Evolutionary conservation across 2,797 vertebrate genomes (phyloP), one percentile per base, ranked within the genome.

Genomic region (Rhinatrema bivittatum): DNA sequence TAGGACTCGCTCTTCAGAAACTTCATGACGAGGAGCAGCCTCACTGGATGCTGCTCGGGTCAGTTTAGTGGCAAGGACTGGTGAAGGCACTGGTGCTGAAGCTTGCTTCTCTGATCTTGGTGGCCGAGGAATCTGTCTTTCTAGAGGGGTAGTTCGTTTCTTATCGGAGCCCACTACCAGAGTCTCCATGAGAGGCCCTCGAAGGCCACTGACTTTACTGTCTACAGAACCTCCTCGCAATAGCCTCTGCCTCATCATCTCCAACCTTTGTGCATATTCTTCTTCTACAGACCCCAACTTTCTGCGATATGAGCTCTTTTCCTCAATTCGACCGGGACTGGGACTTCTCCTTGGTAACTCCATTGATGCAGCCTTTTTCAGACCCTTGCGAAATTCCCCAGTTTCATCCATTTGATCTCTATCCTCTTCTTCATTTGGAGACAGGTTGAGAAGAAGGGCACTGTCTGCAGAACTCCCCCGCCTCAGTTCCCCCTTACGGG

Each of bases 401-500:
- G n/a, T n/a, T n/a, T n/a, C n/a, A 45, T 70, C 81, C 24, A 76
- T 76, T 12, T 26, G 0, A 23, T 70, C 67, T 57, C 30, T 34
- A 42, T 57, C 80, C 45, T 84, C 79, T 13, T 67, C 27, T 42
- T 87, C 86, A 16, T 81, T 85, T 0, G 61, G 65, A 13, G 55
- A 74, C 29, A 88, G 86, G 25, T 81, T 79, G 10, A 87, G 82
- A 42, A 91, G 69, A 49, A 98, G 64, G 23, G 96, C 95, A 0
- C 92, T 96, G 61, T 98, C 96, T 0, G 96, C 95, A 0, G 96
- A 99, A 48, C 91, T 75, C 2, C 94, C 95, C 10, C 96, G 84
- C 17, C 93, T 84, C 18, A 99, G 70, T 44, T 91, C 87, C 22
- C 87, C 91, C 52, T 87, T 76, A 25, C 61, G 74, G 8, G 71